These are phyloP conservation scores for Eilema depressum DNA, from an alignment of 2,888 invertebrate species.

Conservation along the genomic window DNA sequence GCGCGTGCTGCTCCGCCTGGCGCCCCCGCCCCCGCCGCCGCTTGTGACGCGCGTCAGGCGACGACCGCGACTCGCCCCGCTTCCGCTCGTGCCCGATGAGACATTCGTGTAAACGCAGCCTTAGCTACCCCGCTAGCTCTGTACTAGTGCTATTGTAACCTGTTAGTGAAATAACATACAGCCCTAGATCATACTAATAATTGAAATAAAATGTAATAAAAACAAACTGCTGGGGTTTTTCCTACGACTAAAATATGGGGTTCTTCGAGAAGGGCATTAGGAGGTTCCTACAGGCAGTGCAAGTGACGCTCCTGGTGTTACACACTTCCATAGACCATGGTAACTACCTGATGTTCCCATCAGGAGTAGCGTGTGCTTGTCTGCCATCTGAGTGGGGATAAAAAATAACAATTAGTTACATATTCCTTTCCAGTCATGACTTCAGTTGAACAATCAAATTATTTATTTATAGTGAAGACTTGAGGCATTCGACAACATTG, in stretches of 20 bases:
- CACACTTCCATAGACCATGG: too few species aligned
- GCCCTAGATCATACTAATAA: neutral
- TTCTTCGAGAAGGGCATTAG: too few species aligned
- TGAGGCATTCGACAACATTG: neutral
- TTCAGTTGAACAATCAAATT: neutral
- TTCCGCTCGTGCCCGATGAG: conserved; percentile 20
- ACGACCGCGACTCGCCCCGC: conserved; percentile 2
- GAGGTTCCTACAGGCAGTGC: too few species aligned
- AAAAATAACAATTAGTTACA: too few species aligned
- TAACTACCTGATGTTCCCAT: too few species aligned
- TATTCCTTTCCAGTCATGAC: neutral
- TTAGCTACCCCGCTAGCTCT: neutral
- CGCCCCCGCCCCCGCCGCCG: conserved; percentile 9
- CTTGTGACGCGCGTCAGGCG: neutral
- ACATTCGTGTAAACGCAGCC: conserved; percentile 32
- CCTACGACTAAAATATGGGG: too few species aligned
- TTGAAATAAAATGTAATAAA: neutral
- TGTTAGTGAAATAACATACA: conserved; percentile 3
- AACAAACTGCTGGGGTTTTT: neutral
- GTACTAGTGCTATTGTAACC: neutral
- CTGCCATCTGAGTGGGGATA: too few species aligned
- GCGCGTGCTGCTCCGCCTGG: neutral
- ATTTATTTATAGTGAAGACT: too few species aligned
- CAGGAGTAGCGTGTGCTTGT: too few species aligned
- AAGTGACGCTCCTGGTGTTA: too few species aligned